These are phyloP conservation scores for Charina bottae DNA, from an alignment of 2,113 vertebrate species.

Conservation along the genomic window DNA sequence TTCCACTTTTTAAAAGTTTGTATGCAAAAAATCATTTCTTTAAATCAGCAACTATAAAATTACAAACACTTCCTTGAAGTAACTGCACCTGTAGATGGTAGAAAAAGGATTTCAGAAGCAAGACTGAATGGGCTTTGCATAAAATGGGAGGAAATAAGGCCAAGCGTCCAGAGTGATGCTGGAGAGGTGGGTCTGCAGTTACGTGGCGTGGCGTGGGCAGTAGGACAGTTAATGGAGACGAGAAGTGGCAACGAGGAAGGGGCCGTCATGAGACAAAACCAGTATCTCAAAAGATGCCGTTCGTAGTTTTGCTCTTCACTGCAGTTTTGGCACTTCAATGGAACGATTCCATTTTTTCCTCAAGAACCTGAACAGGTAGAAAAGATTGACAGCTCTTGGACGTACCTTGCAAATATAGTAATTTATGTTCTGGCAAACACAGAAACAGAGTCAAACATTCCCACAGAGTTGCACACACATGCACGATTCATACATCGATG, in stretches of 20 bases:
- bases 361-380: conserved; percentile 88
- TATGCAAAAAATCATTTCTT: conserved; percentile 81
- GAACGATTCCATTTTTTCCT: conserved; percentile 84
- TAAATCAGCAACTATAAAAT: conserved; percentile 89
- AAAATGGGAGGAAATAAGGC: conserved; percentile 72
- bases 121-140: conserved; percentile 75
- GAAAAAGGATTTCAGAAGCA: conserved; percentile 78
- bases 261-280: conserved; percentile 74
- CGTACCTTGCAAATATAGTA: conserved; percentile 86
- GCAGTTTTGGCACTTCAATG: conserved; percentile 98
- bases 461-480: conserved; percentile 94
- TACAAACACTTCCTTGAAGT: conserved; percentile 96
- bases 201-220: conserved; percentile 26
- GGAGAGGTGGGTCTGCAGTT: conserved; percentile 28
- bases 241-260: conserved; percentile 68
- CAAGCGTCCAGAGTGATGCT: conserved; percentile 4
- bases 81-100: conserved; percentile 85
- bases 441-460: conserved; percentile 92
- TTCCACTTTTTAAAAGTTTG: conserved; percentile 70
- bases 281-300: conserved; percentile 80
- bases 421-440: conserved; percentile 91
- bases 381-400: conserved; percentile 84
- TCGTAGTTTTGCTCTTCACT: conserved; percentile 74
- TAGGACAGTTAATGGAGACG: conserved; percentile 61
- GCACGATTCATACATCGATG: conserved; percentile 82